phyloP scores from a whole-genome alignment of 2,113 vertebrate genomes.

The Carassius gibelio region DNA sequence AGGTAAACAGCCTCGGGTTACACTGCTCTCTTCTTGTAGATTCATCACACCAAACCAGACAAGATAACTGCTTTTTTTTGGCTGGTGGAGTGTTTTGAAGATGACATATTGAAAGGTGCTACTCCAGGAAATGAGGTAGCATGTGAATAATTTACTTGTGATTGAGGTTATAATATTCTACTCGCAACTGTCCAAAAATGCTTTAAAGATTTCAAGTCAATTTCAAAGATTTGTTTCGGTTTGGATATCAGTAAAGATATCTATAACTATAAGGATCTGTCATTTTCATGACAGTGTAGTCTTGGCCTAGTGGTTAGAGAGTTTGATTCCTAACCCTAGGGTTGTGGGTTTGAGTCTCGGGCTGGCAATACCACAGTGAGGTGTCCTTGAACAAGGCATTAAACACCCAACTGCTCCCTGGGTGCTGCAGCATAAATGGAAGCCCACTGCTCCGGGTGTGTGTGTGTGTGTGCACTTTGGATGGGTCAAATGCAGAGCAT shows the following conservation, averaged over 20 bases:
- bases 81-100: not conserved
- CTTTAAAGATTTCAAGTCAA: not conserved
- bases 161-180: not conserved
- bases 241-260: not conserved
- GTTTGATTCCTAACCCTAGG: no score
- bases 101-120: not conserved
- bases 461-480: no score
- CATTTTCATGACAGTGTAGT: not conserved
- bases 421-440: no score
- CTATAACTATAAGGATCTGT: not conserved
- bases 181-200: not conserved
- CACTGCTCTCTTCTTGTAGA: constrained; percentile 27
- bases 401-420: no score
- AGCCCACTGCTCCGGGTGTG: no score
- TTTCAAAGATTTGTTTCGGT: not conserved
- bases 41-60: constrained; percentile 1
- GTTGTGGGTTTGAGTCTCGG: no score
- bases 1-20: constrained; percentile 25
- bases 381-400: no score
- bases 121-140: not conserved
- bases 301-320: no score
- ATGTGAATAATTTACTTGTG: not conserved
- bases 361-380: no score
- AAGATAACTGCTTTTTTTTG: constrained; percentile 18
- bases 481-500: no score